Conservation (phyloP, 2,113 vertebrate species). For the Gasterosteus aculeatus region DNA sequence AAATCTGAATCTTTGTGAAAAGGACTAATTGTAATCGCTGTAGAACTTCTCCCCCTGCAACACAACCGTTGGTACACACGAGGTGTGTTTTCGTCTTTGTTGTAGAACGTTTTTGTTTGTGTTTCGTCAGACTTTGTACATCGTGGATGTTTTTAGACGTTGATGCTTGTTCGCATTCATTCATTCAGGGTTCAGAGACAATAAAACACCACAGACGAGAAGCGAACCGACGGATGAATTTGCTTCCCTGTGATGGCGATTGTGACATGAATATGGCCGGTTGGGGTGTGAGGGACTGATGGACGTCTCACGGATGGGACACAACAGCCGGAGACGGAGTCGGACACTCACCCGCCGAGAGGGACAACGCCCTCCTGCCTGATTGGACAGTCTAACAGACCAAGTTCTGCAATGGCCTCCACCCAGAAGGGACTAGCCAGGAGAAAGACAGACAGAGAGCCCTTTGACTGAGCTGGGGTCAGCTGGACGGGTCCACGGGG, state of each 20-base stretch:
- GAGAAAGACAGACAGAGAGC: constrained; percentile 65
- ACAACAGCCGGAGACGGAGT: constrained; percentile 59
- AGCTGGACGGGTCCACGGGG: neutral
- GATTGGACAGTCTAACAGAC: constrained; percentile 81
- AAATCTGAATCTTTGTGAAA: too few species aligned
- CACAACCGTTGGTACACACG: too few species aligned
- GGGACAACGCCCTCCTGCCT: constrained; percentile 75
- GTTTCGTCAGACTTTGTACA: too few species aligned
- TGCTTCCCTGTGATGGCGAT: neutral
- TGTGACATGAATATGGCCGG: neutral
- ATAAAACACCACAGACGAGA: constrained; percentile 12
- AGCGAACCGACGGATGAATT: neutral
- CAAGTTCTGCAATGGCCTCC: constrained; percentile 79
- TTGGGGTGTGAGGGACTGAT: neutral
- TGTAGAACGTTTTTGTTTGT: too few species aligned
- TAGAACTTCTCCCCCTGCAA: too few species aligned
- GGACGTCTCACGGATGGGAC: constrained; percentile 45
- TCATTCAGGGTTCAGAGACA: neutral
- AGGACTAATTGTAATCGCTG: too few species aligned
- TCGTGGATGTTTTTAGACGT: too few species aligned
- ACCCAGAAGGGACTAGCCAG: constrained; percentile 77
- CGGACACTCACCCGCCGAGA: constrained; percentile 81
- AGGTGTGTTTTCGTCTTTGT: too few species aligned
- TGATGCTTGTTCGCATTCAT: too few species aligned
- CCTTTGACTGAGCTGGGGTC: constrained; percentile 38